phyloP scores from a whole-genome alignment of 2,888 invertebrate genomes.

The Drosophila melanocephala region DNA sequence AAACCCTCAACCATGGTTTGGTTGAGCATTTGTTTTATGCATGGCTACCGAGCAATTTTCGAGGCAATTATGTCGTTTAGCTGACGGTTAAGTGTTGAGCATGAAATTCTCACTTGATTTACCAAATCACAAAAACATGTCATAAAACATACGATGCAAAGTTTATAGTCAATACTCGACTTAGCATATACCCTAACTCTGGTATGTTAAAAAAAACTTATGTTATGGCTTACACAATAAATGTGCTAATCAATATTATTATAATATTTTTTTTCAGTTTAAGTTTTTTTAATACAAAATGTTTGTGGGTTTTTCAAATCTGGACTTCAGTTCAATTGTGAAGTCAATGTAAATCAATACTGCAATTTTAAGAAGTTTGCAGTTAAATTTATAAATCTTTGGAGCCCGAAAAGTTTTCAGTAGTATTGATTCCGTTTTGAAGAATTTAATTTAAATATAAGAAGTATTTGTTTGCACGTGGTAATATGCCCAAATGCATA shows the following conservation, averaged over 20 bases:
- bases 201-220: neutral
- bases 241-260: neutral
- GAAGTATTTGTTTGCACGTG: neutral
- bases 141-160: constrained; percentile 17
- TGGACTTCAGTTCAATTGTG: neutral
- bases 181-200: constrained; percentile 18
- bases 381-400: neutral
- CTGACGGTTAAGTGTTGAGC: constrained; percentile 53
- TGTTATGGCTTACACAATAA: neutral
- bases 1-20: constrained; percentile 16
- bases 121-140: constrained; percentile 39
- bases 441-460: neutral
- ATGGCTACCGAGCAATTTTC: constrained; percentile 47
- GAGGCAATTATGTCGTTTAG: constrained; percentile 63
- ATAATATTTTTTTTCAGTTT: neutral
- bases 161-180: neutral
- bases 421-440: neutral
- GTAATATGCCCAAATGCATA: constrained; percentile 14
- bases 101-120: constrained; percentile 54
- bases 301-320: neutral
- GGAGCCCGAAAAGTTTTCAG: neutral
- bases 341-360: neutral
- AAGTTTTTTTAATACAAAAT: neutral
- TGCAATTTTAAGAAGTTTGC: neutral
- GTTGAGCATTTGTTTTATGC: constrained; percentile 37